phyloP scores from a whole-genome alignment of 1,140 invertebrate species.

The Lepidotrigona ventralis region DNA sequence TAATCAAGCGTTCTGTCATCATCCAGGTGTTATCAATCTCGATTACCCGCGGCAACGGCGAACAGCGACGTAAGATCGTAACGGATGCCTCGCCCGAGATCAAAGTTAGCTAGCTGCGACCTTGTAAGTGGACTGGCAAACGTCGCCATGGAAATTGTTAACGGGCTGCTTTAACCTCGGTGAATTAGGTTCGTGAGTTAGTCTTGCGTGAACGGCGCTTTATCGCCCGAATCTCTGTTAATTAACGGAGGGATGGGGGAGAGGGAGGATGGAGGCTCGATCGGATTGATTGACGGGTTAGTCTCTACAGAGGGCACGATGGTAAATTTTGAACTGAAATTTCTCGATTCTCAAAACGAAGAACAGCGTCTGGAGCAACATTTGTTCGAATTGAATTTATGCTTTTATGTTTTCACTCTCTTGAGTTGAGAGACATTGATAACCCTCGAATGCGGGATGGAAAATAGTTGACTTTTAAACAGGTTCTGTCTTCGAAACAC shows the following conservation, averaged over 20 bases:
- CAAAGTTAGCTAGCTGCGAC: slow-evolving; percentile 44
- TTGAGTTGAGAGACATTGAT: no score
- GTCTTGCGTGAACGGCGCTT: neutral
- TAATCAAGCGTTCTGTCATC: slow-evolving; percentile 54
- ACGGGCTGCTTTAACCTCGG: neutral
- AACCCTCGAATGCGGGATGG: no score
- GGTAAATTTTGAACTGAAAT: no score
- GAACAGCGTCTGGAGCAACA: no score
- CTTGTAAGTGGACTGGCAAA: slow-evolving; percentile 9
- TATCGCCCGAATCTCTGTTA: neutral
- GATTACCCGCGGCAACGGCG: slow-evolving; percentile 46
- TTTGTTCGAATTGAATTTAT: no score
- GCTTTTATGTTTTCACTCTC: no score
- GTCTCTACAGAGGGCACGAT: no score
- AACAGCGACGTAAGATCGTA: slow-evolving; percentile 46
- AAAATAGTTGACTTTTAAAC: no score
- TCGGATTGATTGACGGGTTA: no score
- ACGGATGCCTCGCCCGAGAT: slow-evolving; percentile 49
- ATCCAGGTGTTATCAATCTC: slow-evolving; percentile 55
- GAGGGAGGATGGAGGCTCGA: no score
- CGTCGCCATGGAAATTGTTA: slow-evolving; percentile 47
- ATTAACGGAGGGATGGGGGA: neutral
- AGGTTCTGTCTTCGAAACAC: no score
- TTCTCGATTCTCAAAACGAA: no score
- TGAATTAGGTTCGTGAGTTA: neutral